Base-by-base conservation (phyloP, 2,797 vertebrate genomes). In the Bovichtus variegatus region DNA sequence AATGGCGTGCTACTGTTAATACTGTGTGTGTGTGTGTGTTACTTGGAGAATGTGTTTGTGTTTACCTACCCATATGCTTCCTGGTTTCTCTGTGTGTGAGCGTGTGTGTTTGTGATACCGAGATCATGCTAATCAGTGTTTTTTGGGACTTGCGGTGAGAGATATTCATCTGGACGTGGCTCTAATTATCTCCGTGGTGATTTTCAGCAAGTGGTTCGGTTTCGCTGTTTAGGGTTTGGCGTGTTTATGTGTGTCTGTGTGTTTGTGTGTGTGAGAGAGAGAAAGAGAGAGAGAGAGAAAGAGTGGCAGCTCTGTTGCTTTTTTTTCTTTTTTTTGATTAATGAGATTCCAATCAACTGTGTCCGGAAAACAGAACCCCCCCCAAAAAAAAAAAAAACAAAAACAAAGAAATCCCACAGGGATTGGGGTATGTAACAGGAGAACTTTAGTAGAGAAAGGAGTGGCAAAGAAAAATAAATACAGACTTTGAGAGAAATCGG, bases 111-210 rank as follows among this genome's bases (percentile, higher is more conserved):
- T 31, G 38, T 64, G 53, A 64, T 29, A 41, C 12, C 0, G 1
- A 23, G 40, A 73, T 69, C 55, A 55, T 55, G 64, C 50, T 89
- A 84, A 80, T 83, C 62, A 80, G 58, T 44, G 66, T 34, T 84
- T 64, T 70, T 71, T 78, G 71, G 47, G 68, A 78, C 57, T 51
- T 63, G 44, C 66, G 49, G 51, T 43, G 38, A 71, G 57, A 84
- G 55, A 85, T 49, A 80, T 76, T 89, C 51, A 81, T 88, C 67
- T 76, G 64, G 75, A 83, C 41, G 25, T 66, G 50, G 40, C 78
- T 89, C 70, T 89, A 85, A 90, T 88, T 81, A 81, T 81, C 73
- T 86, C 78, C 10, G 1, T 59, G 23, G 78, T 81, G 72, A 85
- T 72, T 85, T 89, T 67, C 43, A 79, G 61, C 18, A 47, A 82